Conservation (phyloP, 1,140 invertebrate species). For the Cecropterus lyciades region DNA sequence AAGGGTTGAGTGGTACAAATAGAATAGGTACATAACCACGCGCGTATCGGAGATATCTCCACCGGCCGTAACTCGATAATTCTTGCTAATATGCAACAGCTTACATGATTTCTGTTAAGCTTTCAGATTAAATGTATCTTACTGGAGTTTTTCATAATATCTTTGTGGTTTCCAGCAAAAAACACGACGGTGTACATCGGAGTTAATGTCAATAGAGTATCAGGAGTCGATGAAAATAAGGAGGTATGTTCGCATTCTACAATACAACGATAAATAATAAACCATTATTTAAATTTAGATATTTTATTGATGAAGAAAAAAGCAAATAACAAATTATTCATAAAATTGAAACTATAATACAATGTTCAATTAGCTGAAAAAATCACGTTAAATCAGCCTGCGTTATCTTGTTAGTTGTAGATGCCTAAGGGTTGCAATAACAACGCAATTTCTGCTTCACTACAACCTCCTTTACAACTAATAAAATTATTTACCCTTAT, state of each 20-base stretch:
- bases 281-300: too few species aligned
- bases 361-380: too few species aligned
- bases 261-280: too few species aligned
- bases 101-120: constrained; percentile 51
- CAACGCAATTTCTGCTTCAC: too few species aligned
- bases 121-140: constrained; percentile 15
- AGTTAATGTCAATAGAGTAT: constrained; percentile 85
- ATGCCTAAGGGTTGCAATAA: too few species aligned
- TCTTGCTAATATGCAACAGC: constrained; percentile 54
- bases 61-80: constrained; percentile 49
- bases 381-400: too few species aligned
- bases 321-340: too few species aligned
- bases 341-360: too few species aligned
- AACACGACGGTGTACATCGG: constrained; percentile 85
- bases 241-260: constrained; percentile 74
- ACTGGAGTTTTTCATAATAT: constrained; percentile 2
- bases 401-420: too few species aligned
- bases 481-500: too few species aligned
- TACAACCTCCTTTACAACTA: too few species aligned
- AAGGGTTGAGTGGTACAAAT: constrained; percentile 24
- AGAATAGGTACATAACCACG: constrained; percentile 29
- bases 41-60: constrained; percentile 60
- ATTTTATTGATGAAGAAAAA: too few species aligned
- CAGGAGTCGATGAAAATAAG: constrained; percentile 86
- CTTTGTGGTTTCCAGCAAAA: constrained; percentile 77